Conservation (phyloP, 64 coral and sea anemone species). For the Trachythela sp. region DNA sequence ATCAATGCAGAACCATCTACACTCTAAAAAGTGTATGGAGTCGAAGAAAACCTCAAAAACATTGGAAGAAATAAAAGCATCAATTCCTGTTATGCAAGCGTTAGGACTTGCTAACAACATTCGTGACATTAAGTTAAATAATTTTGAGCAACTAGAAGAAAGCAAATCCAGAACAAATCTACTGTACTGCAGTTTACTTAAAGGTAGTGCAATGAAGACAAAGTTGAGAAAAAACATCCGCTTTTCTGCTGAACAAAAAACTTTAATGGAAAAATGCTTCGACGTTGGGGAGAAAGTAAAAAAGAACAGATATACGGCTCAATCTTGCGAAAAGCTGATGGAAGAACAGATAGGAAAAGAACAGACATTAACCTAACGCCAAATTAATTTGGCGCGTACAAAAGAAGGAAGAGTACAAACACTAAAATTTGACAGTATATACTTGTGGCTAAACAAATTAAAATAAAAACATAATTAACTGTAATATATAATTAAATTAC, state of each 20-base stretch:
- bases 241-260: background rate
- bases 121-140: background rate
- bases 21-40: slow-evolving; percentile 37
- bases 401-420: too few species aligned
- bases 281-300: background rate
- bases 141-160: background rate
- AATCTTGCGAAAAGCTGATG: background rate
- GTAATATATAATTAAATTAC: too few species aligned
- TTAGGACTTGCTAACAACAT: background rate
- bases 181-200: background rate
- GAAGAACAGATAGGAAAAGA: slow-evolving; percentile 1
- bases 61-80: slow-evolving; percentile 23
- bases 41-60: slow-evolving; percentile 38
- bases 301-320: background rate
- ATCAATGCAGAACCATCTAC: background rate
- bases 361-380: background rate
- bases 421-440: too few species aligned
- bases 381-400: too few species aligned
- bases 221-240: too few species aligned
- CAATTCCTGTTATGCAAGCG: background rate
- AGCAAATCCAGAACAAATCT: too few species aligned
- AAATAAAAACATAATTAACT: too few species aligned
- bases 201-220: slow-evolving; percentile 1
- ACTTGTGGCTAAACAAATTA: too few species aligned
- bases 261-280: background rate